Base-by-base conservation (phyloP, 2,797 vertebrate genomes). In the Rhabdophis nuchalis region DNA sequence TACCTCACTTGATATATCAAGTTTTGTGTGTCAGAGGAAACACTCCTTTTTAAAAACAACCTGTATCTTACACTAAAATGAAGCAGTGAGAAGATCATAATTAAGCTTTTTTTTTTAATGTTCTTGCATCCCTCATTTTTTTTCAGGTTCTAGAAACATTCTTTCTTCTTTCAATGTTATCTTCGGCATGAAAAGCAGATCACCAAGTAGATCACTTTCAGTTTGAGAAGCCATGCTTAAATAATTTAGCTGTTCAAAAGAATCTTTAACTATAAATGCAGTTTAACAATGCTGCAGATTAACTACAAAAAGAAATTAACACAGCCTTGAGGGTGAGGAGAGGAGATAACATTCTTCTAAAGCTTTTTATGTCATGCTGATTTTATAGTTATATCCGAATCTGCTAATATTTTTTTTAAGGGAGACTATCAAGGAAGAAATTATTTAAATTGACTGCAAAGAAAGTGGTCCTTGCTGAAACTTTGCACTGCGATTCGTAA, bases 261-360 rank as follows among this genome's bases (percentile, higher is more conserved):
- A 93, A 97, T 97, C 97, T 97, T 98, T 97, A 98, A 98, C 97
- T 97, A 97, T 97, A 98, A 98, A 97, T 97, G 97, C 97, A 91
- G 97, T 97, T 96, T 92, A 96, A 95, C 94, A 96, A 95, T 3
- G 4, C 96, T 97, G 97, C 97, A 98, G 97, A 98, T 98, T 97
- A 98, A 98, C 97, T 98, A 97, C 97, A 97, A 97, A 97, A 98
- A 97, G 97, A 98, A 98, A 98, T 98, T 98, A 98, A 97, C 97
- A 97, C 94, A 96, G 97, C 97, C 97, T 95, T 94, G 96, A 23
- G 72, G 97, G 97, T 97, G 96, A 96, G 97, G 97, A 97, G 85
- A 92, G 92, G 93, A 97, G 98, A 98, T 97, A 98, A 97, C 95
- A 93, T 97, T 97, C 97, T 97, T 96, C 95, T 97, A 98, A 97